Base-by-base conservation (phyloP, 2,113 vertebrate species). In the Ptilorrhoa leucosticta region DNA sequence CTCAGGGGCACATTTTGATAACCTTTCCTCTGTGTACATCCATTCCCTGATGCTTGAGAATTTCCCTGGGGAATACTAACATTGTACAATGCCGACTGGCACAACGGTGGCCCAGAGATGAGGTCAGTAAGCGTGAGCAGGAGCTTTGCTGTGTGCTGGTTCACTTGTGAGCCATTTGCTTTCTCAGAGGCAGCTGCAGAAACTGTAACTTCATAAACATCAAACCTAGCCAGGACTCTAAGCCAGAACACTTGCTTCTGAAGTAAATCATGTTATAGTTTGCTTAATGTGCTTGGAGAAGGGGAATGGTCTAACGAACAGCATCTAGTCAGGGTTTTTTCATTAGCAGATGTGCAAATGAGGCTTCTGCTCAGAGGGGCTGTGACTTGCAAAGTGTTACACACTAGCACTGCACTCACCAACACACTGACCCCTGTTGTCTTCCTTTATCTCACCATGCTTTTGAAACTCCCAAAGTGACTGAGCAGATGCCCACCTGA, bases 31-130 rank as follows among this genome's bases (percentile, higher is more conserved):
- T 71, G 48, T 40, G 17, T 51, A 31, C 81, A 31, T 69, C 51
- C 50, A 15, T 77, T 73, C 68, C 57, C 61, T 21, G 33, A 33
- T 66, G 80, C 65, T 66, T 82, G 77, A 64, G 21, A 42, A 31
- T 82, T 89, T 63, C 87, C 87, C 42, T 42, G 40, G 75, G 69
- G 87, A 56, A 17, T 58, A 15, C 45, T 23, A 1, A 23, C 8
- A 9, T 14, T 35, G n/a, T 57, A 15, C 9, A 1, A 4, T 13
- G 33, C 48, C 1, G 42, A 45, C 10, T 31, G 90, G 40, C 56
- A 65, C 0, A 0, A 12, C 0, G 1, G n/a, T 48, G 68, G 76
- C 82, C 30, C n/a, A 30, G 69, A 17, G 68, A 11, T 63, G 87
- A 84, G 57, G 27, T 92, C 57, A 28, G 20, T 40, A 19, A 83